Conservation (phyloP, 2,888 invertebrate species). For the Drosophila demipolita region DNA sequence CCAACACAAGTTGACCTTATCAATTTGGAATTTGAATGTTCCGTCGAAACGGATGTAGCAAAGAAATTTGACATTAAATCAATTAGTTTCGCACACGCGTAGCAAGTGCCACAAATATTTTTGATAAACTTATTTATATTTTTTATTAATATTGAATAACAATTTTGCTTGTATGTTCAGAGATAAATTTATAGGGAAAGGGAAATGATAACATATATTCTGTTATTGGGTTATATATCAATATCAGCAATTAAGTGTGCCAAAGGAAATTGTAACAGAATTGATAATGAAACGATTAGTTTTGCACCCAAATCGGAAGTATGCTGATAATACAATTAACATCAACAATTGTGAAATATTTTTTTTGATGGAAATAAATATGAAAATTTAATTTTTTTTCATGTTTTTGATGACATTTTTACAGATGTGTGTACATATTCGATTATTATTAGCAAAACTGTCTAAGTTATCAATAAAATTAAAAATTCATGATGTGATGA, state of each 20-base stretch:
- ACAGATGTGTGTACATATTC: background rate
- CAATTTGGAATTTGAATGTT: background rate
- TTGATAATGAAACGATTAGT: background rate
- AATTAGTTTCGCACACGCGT: constrained; percentile 11
- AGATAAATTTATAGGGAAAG: constrained; percentile 3
- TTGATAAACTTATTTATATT: background rate
- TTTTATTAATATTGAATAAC: background rate
- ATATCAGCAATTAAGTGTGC: background rate
- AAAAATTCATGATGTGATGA: background rate
- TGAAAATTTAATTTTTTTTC: background rate
- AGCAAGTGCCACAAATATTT: constrained; percentile 22
- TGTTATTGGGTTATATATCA: background rate
- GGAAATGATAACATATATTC: constrained; percentile 22
- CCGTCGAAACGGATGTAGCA: background rate
- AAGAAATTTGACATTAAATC: constrained; percentile 14
- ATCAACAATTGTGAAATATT: background rate
- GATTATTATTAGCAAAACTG: background rate
- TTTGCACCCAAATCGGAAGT: constrained; percentile 16
- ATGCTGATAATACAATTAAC: background rate
- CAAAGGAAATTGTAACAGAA: background rate
- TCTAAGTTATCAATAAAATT: background rate
- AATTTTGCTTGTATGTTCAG: background rate
- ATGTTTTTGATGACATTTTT: background rate
- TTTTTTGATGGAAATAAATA: background rate
- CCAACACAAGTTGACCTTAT: constrained; percentile 4